Base-by-base conservation (phyloP, 2,888 invertebrate genomes). In the Xanthorhoe spadicearia region DNA sequence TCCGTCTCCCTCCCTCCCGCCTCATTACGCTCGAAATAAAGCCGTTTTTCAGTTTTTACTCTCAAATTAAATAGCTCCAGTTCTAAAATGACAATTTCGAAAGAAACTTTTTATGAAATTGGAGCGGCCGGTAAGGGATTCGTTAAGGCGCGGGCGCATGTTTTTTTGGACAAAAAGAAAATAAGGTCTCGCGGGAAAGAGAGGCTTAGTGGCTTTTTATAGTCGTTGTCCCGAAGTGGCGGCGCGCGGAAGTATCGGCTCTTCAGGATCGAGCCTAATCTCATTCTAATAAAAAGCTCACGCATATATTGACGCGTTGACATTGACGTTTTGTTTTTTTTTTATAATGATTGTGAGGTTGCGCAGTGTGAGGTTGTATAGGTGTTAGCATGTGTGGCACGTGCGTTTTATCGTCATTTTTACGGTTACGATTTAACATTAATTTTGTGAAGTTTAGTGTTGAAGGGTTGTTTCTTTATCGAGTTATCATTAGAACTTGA, bases 281-380 rank as follows among this genome's bases (percentile, higher is more conserved):
- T 88, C 86, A 92, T 91, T 91, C 89, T 87, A 89, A 91, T 91
- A 91, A 90, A 90, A 91, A 92, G 90, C 90, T 90, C 81, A 89
- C 92, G 90, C 89, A 89, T 86, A 87, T 85, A 88, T 90, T 88
- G 89, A 87, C 88, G 88, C 87, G 85, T 80, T 85, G 79, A 79
- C 78, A 85, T 83, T 77, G 81, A 86, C 85, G 84, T 84, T 81
- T 66, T 76, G 80, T 87, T 88, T 85, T 23, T 23, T n/a, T 23
- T 84, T 80, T 67, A 75, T 78, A 76, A 70, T 75, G 68, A 77
- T 78, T 63, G 76, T 76, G 74, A 76, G 75, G 76, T 77, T 75
- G 77, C 81, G 73, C 77, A 78, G 74, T 84, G 88, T 85, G 87
- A 80, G 86, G 86, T 84, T 83, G 78, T 77, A 80, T 82, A 77